These are phyloP conservation scores for Lepidocolaptes lacrymiger DNA, from an alignment of 2,797 vertebrate genomes.

Conservation along the genomic window DNA sequence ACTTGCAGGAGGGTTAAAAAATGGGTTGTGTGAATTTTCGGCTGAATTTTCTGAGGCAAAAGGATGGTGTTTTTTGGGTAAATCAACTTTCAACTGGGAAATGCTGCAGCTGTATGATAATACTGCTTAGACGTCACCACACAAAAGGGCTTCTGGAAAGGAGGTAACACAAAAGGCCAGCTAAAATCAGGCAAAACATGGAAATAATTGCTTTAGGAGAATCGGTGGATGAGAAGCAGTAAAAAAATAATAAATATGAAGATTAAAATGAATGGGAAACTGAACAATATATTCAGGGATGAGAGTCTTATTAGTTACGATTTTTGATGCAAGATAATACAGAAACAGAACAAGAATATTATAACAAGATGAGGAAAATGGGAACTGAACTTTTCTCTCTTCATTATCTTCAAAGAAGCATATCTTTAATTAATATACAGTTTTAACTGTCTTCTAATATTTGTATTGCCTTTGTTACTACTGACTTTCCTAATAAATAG, in stretches of 20 bases:
- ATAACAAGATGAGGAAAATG: background rate
- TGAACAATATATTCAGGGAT: background rate
- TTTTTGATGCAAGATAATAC: background rate
- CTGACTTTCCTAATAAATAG: background rate
- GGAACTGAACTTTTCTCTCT: background rate
- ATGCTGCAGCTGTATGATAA: background rate
- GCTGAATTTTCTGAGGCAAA: background rate
- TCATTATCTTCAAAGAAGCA: background rate
- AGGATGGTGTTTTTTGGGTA: background rate
- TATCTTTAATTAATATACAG: background rate
- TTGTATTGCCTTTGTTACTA: background rate
- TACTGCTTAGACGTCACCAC: background rate
- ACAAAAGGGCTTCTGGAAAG: background rate
- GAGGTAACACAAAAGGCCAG: background rate
- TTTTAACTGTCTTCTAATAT: background rate
- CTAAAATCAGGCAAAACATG: background rate
- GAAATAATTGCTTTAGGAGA: background rate
- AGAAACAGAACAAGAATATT: background rate
- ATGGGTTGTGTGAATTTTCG: background rate
- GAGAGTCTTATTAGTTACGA: background rate
- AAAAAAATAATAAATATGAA: background rate
- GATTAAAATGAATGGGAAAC: background rate
- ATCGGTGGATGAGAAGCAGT: background rate
- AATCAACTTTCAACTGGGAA: background rate
- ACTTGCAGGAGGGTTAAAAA: background rate